Base-by-base conservation (phyloP, 2,888 invertebrate genomes). In the Luffia ferchaultella region DNA sequence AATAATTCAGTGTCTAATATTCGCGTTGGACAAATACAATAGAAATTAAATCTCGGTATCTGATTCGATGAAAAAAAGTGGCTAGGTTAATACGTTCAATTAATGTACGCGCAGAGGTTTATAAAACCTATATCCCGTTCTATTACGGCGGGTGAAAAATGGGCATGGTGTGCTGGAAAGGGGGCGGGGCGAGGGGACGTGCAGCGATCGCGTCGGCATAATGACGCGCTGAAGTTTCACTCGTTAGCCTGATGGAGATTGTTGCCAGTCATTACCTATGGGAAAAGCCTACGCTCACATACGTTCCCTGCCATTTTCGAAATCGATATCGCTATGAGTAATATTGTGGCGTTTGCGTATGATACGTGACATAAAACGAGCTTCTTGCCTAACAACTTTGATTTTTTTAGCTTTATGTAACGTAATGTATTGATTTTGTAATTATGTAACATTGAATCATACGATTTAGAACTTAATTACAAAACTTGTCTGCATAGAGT, bases 211-310 rank as follows among this genome's bases (percentile, higher is more conserved):
- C 59, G 57, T 56, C 55, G 60, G 55, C 56, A 62, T 70, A 73
- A 72, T 69, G 67, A 65, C 62, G 63, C 60, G 62, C 62, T 64
- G 58, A 68, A 73, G 65, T 66, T 73, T 65, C 61, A 62, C 66
- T 67, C 64, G 61, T 65, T 65, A 68, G 65, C 63, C 64, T 51
- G 45, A 64, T 60, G 63, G 61, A 66, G 61, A 64, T 63, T 62
- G 63, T 62, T 62, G 61, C 63, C 64, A 64, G 67, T 67, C 66
- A 68, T 68, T 69, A 65, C 50, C 64, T 63, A 63, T 62, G 62
- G 64, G 62, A 62, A 65, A 63, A 62, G 58, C 57, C 53, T 56
- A 53, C 20, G 61, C 62, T 62, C 64, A 62, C 61, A 64, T 64
- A 63, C 59, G 58, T 61, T 60, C 57, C 58, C 62, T 55, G 67